Evolutionary conservation across 2,797 vertebrate genomes (phyloP).

Genomic region (Megalops cyprinoides): DNA sequence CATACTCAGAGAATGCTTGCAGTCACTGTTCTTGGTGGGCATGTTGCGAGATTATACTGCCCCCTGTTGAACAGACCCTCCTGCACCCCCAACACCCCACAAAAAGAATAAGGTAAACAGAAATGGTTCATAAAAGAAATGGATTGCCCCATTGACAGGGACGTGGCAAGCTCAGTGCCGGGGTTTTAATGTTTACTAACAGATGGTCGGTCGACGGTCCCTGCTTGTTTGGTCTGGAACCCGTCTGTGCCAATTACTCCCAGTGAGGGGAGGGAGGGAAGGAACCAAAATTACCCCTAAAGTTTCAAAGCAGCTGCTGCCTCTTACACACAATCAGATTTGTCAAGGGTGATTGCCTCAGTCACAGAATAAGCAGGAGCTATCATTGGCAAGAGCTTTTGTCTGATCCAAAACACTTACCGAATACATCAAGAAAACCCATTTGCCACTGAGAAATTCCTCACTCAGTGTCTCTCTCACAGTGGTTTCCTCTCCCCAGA

Average conservation of each 20-base stretch:
- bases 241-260: constrained; percentile 45
- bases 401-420: constrained; percentile 61
- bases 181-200: constrained; percentile 32
- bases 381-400: constrained; percentile 44
- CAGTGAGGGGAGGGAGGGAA: neutral
- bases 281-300: constrained; percentile 22
- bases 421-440: constrained; percentile 54
- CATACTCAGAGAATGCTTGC: no score
- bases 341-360: constrained; percentile 57
- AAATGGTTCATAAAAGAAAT: neutral
- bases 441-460: constrained; percentile 50
- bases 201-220: constrained; percentile 36
- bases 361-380: constrained; percentile 59
- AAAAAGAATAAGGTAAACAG: no score
- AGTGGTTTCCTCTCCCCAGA: constrained; percentile 38
- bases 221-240: constrained; percentile 49
- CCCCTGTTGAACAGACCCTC: no score
- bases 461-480: constrained; percentile 30
- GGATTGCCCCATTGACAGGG: constrained; percentile 11
- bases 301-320: constrained; percentile 32
- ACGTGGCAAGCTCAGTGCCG: constrained; percentile 26
- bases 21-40: no score
- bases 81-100: no score
- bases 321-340: constrained; percentile 34
- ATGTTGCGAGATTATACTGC: no score